Evolutionary conservation across 1,140 invertebrate species (phyloP).

Genomic region (Dysdera silvatica): DNA sequence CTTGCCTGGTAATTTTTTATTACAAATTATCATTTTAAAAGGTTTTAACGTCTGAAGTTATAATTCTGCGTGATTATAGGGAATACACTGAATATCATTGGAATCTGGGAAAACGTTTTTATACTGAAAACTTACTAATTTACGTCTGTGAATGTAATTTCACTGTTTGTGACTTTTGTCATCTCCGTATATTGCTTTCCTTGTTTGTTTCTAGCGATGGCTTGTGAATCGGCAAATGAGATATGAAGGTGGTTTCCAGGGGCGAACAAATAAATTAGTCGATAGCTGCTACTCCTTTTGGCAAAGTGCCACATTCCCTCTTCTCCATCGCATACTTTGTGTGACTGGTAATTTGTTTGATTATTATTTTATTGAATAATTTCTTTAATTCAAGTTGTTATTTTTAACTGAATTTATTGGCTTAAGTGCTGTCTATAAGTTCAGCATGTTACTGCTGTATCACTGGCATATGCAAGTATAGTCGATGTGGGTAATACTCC

Average conservation of each 20-base stretch:
- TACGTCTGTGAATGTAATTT: too few relatives aligned
- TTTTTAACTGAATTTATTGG: background rate
- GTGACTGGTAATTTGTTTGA: slow-evolving; percentile 41
- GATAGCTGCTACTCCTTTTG: slow-evolving; percentile 99
- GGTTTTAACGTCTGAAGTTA: too few relatives aligned
- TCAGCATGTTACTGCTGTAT: background rate
- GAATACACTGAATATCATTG: too few relatives aligned
- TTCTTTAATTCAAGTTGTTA: background rate
- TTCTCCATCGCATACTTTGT: slow-evolving; percentile 56
- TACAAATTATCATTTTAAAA: too few relatives aligned
- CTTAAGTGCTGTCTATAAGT: background rate
- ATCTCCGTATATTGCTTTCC: background rate
- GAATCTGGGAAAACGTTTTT: too few relatives aligned
- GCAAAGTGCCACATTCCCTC: slow-evolving; percentile 85
- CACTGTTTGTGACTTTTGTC: too few relatives aligned
- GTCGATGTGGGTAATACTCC: background rate
- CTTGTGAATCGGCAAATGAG: slow-evolving; percentile 43
- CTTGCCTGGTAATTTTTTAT: too few relatives aligned
- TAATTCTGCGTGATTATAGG: too few relatives aligned
- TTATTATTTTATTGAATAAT: background rate
- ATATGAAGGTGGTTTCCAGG: slow-evolving; percentile 53
- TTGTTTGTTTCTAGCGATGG: slow-evolving; percentile 39
- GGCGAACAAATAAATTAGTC: slow-evolving; percentile 93
- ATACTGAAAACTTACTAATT: too few relatives aligned
- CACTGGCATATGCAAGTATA: background rate